Conservation (phyloP, 1,140 invertebrate species). For the Zaprionus africanus region DNA sequence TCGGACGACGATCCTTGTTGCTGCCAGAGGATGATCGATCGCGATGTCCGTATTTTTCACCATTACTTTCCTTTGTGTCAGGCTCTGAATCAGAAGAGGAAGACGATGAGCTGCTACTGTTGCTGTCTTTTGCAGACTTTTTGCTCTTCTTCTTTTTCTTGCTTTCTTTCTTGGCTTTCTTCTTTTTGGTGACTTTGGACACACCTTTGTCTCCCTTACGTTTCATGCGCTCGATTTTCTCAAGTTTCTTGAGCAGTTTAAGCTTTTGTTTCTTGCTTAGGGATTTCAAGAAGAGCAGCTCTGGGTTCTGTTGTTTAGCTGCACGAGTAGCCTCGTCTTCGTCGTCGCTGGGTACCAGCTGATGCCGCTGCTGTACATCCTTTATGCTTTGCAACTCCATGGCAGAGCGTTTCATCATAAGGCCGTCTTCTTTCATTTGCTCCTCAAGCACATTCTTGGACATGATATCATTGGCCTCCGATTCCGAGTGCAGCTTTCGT, state of each 20-base stretch:
- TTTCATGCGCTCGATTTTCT: constrained; percentile 90
- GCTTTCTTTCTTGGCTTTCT: constrained; percentile 66
- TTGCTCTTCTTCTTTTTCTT: constrained; percentile 55
- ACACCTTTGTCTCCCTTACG: constrained; percentile 61
- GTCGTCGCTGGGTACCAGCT: constrained; percentile 84
- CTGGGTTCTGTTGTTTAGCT: constrained; percentile 74
- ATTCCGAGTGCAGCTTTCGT: constrained; percentile 86
- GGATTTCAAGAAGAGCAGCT: constrained; percentile 89
- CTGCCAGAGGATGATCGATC: constrained; percentile 37
- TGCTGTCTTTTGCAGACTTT: constrained; percentile 20
- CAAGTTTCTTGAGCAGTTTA: constrained; percentile 93
- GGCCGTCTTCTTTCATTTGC: constrained; percentile 96
- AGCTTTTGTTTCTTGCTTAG: constrained; percentile 95
- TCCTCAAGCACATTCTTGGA: constrained; percentile 91
- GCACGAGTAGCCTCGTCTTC: constrained; percentile 87
- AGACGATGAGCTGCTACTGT: constrained; percentile 30
- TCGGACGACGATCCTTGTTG: constrained; percentile 7
- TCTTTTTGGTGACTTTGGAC: constrained; percentile 49
- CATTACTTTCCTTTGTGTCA: constrained; percentile 17
- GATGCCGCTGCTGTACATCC: constrained; percentile 71
- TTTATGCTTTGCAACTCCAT: constrained; percentile 85
- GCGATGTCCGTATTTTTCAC: not conserved
- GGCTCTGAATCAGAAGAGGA: constrained; percentile 55
- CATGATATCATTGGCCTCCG: constrained; percentile 86
- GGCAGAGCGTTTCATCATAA: constrained; percentile 92